Conservation (phyloP, 2,888 invertebrate species). For the Lacanobia oleracea region DNA sequence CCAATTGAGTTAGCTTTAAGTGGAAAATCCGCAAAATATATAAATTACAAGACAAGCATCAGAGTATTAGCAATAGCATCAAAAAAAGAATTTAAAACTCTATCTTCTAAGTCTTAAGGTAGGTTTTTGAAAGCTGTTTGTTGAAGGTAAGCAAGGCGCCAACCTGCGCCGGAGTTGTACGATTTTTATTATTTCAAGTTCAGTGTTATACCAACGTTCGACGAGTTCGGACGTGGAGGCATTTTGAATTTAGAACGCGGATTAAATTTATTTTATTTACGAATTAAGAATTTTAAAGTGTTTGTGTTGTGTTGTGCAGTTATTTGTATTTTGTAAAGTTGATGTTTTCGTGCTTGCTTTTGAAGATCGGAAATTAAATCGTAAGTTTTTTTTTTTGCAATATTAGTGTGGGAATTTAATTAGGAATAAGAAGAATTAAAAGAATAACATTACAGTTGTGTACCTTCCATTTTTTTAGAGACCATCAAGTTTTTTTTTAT, state of each 20-base stretch:
- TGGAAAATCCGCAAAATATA: constrained; percentile 72
- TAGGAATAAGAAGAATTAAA: constrained; percentile 7
- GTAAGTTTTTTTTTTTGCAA: constrained; percentile 46
- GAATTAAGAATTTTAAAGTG: constrained; percentile 68
- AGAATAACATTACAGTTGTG: constrained; percentile 17
- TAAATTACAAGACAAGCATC: constrained; percentile 60
- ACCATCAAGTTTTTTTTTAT: constrained; percentile 46
- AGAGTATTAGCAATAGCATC: constrained; percentile 28
- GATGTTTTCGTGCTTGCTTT: constrained; percentile 54
- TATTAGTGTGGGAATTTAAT: constrained; percentile 30
- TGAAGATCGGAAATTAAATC: constrained; percentile 33
- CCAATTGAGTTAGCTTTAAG: constrained; percentile 43
- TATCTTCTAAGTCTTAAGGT: constrained; percentile 37
- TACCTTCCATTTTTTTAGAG: constrained; percentile 55
- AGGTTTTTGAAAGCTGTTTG: background rate
- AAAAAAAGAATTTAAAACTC: constrained; percentile 39
- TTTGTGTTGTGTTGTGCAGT: constrained; percentile 71
- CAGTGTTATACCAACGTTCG: constrained; percentile 82
- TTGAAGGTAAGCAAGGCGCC: constrained; percentile 77
- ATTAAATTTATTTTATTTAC: constrained; percentile 61
- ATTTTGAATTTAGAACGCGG: constrained; percentile 49
- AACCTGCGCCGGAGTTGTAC: constrained; percentile 73
- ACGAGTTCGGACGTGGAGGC: constrained; percentile 69
- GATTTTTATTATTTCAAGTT: constrained; percentile 78
- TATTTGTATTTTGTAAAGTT: constrained; percentile 48